These are phyloP conservation scores for Falcunculus frontatus DNA, from an alignment of 2,113 vertebrate species.

Conservation along the genomic window DNA sequence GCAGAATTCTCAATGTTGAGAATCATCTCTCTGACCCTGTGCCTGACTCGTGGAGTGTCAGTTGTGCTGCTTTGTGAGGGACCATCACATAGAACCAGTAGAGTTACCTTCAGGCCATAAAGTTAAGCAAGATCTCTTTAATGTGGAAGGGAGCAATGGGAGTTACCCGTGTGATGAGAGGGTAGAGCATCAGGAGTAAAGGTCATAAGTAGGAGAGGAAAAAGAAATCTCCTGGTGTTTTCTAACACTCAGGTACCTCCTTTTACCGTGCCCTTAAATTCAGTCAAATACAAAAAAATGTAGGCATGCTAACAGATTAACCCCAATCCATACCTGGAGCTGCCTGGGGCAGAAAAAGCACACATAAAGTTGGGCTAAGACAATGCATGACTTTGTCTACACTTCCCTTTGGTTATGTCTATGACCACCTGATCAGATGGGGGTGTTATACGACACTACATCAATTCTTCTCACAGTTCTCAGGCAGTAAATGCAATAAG, in stretches of 20 bases:
- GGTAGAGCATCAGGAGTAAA: neutral
- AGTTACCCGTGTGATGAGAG: neutral
- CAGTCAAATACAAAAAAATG: neutral
- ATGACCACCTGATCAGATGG: neutral
- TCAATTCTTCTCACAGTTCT: neutral
- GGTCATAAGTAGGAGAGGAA: neutral
- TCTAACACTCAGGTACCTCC: neutral
- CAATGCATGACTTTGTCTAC: neutral
- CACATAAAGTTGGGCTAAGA: neutral
- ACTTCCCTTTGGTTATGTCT: neutral
- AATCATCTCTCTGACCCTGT: neutral
- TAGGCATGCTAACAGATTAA: neutral
- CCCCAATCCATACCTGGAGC: neutral
- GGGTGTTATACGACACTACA: neutral
- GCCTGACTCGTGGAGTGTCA: neutral
- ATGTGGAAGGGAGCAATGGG: neutral
- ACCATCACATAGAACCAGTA: neutral
- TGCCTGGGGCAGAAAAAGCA: neutral
- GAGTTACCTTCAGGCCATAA: neutral
- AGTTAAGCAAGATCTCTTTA: neutral
- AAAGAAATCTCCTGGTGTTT: neutral
- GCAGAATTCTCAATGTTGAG: neutral
- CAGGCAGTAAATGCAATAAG: neutral
- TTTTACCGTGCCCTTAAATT: neutral
- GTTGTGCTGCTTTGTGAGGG: neutral